A percentile compares a stretch with the other conserved stretches of the same genome.
Evolutionary conservation across 2,888 invertebrate species (phyloP).

Genomic region (Willowsia nigromaculata): DNA sequence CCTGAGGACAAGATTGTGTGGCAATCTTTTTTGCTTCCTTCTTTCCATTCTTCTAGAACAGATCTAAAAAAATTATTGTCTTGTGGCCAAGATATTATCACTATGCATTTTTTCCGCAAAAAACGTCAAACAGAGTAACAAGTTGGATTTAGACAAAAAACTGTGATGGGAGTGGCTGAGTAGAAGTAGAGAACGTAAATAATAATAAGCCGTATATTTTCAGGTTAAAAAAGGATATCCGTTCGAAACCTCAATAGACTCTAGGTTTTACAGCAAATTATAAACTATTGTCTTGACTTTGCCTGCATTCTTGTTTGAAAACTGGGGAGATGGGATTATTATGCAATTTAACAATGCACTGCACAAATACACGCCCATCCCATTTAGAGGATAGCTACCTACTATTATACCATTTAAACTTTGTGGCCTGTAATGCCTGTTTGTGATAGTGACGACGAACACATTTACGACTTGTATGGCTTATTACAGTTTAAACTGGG

Average conservation of each 20-base stretch:
- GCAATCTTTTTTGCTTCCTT: constrained; percentile 14
- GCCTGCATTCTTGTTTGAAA: neutral
- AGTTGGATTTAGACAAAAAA: neutral
- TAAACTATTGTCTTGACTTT: no score
- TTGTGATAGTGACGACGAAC: constrained; percentile 13
- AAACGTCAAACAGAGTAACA: neutral
- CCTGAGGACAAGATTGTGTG: constrained; percentile 4
- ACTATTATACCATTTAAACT: no score
- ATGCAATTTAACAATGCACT: neutral
- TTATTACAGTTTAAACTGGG: no score
- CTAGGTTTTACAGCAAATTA: no score
- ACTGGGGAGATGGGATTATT: neutral
- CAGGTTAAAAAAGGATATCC: constrained; percentile 50
- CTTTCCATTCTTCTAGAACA: neutral
- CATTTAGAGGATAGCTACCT: no score
- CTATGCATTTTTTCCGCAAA: neutral
- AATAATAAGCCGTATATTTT: neutral
- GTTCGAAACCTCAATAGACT: neutral
- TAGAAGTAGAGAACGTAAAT: no score
- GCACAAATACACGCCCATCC: constrained; percentile 12
- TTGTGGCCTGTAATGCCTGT: neutral
- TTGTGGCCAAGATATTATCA: constrained; percentile 11
- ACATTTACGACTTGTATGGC: no score
- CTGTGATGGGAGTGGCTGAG: constrained; percentile 54
- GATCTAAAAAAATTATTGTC: neutral